Evolutionary conservation across 2,113 vertebrate species (phyloP).

Genomic region (Anser cygnoides): DNA sequence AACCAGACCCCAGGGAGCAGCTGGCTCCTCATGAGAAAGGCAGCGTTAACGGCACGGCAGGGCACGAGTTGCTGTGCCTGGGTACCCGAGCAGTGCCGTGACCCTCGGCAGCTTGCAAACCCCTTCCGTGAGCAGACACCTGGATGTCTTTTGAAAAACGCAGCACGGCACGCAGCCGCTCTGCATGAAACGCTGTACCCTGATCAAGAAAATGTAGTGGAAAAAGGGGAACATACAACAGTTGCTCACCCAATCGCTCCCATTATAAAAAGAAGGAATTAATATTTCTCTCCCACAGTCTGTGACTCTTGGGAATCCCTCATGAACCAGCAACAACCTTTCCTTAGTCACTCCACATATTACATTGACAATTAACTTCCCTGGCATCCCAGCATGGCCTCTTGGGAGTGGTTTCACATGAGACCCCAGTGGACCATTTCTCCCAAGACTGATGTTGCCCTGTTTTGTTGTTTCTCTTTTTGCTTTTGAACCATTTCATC

Average conservation of each 20-base stretch:
- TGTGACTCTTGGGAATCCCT: background rate
- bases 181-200: background rate
- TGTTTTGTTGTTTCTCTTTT: background rate
- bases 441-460: slow-evolving; percentile 9
- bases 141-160: background rate
- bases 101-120: background rate
- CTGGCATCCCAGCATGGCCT: background rate
- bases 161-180: background rate
- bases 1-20: background rate
- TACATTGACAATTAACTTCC: background rate
- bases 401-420: background rate
- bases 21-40: background rate
- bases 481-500: background rate
- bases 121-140: background rate
- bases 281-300: background rate
- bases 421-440: background rate
- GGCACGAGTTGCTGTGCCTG: no score
- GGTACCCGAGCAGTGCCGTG: background rate
- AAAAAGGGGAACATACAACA: background rate
- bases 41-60: background rate
- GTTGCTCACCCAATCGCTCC: background rate
- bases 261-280: background rate
- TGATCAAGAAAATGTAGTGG: background rate
- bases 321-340: background rate
- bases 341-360: background rate